Evolutionary conservation across 2,113 vertebrate species (phyloP), one percentile per base, ranked within the genome.

Genomic region (Panthera uncia): DNA sequence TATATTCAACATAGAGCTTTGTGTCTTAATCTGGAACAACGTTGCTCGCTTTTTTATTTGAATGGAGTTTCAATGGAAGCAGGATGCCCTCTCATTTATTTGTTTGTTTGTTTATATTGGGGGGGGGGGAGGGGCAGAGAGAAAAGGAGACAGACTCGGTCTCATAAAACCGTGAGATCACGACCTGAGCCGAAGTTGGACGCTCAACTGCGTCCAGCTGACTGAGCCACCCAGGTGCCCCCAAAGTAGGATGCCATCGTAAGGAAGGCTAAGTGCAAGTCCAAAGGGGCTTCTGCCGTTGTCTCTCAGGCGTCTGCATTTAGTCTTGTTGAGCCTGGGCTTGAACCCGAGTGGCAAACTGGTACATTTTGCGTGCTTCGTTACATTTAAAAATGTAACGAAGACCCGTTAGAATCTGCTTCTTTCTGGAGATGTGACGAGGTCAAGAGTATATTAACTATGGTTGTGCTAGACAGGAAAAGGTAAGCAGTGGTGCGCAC

Each of bases 11-110:
- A 55, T 10, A 41, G 19, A 31, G 6, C 29, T 96, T 88, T 85
- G 19, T 45, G 33, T 88, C 57, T 89, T 82, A 73, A 86, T 33
- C 78, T 94, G 76, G 41, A 78, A 82, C 94, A 85, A 79, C 55
- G 69, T 31, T 33, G 8, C 48, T 82, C 0, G 89, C 0, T 1
- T 80, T 73, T 50, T 87, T 91, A 73, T 94, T 85, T 78, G 41
- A 45, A 48, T 52, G 18, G 1, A 2, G 13, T 61, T 91, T 96
- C 45, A 71, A 63, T 3, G 12, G 21, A 90, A 90, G 15, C 48
- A 63, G 82, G 48, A 48, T 33, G 14, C 3, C n/a, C 23, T 50
- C 63, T 79, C 96, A 68, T 61, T 23, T 55, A 55, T 55, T 55
- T 61, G 3, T 61, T 61, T 61, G 57, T 25, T 61, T 61, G 57